Evolutionary conservation across 2,797 vertebrate genomes (phyloP), one percentile per base, ranked within the genome.

Genomic region (Chrysocyon brachyurus): DNA sequence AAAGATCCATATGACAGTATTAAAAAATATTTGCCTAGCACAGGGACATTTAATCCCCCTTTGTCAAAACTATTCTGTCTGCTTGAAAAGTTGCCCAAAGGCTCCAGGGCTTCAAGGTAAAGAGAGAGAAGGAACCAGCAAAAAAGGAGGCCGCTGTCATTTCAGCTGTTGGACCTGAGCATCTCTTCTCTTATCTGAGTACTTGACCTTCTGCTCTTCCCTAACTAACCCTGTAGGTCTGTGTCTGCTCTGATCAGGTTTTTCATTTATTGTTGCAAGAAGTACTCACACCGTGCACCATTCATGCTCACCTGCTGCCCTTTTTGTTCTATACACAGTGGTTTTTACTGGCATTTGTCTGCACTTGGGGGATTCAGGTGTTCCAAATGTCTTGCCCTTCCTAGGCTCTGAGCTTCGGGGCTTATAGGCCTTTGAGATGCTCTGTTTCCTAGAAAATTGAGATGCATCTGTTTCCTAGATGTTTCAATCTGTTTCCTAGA

Each of bases 391-490:
- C 57, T 87, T 68, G 57, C 64, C 3, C 2, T 5, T 49, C 52
- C 10, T 12, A 75, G 79, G 52, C 75, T 93, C 95, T 88, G 66
- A 96, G 73, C 59, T 68, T 91, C 36, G 12, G n/a, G n/a, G 6
- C 3, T 49, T 54, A 0, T 21, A 1, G 28, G 64, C 46, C 66
- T 36, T 94, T 54, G 6, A 90, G 73, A 54, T 83, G 54, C 49
- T 88, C 91, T 93, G 87, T 94, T 98, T 96, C 97, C 64, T 96
- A 24, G 79, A 93, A 68, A 46, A 46, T 94, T 54, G 6, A 90
- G 73, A 56, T 83, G 54, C 49, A 46, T 88, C 91, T 93, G 87
- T 94, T 98, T 96, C 97, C 64, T 96, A 24, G 79, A 93, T 63
- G 40, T 46, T 86, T 83, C 63, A 19, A 68, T 84, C 54, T 94